These are phyloP conservation scores for Heliopora coerulea DNA, from an alignment of 92 coral and sea anemone genomes.

Conservation along the genomic window DNA sequence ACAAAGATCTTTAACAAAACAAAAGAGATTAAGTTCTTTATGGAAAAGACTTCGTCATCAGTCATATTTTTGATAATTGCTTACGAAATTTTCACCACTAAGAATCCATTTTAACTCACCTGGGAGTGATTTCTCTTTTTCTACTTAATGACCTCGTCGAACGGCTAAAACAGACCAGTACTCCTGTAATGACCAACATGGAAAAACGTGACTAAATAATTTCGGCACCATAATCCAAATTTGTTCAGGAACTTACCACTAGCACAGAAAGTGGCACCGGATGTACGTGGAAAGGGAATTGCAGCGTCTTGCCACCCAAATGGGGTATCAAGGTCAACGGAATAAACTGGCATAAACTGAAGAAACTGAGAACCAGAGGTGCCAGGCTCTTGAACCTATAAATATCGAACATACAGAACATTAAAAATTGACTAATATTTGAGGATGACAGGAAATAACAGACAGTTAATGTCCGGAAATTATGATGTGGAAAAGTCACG, in stretches of 20 bases:
- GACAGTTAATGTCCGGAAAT: too few species aligned
- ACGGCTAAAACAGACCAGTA: constrained; percentile 85
- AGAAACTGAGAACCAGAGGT: neutral
- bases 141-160: constrained; percentile 65
- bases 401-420: neutral
- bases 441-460: too few species aligned
- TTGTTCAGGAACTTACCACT: neutral
- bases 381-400: constrained; percentile 18
- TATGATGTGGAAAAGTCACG: too few species aligned
- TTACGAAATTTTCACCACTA: too few species aligned
- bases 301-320: constrained; percentile 74
- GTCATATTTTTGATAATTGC: too few species aligned
- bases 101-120: constrained; percentile 46
- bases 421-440: too few species aligned
- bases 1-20: constrained; percentile 62
- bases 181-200: constrained; percentile 46
- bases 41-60: too few species aligned
- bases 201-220: too few species aligned
- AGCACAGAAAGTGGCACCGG: constrained; percentile 93
- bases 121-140: constrained; percentile 81
- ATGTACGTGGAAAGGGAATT: constrained; percentile 91
- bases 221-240: too few species aligned
- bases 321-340: constrained; percentile 5
- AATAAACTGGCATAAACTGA: neutral
- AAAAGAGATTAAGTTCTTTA: neutral